These are phyloP conservation scores for Cabera pusaria DNA, from an alignment of 2,888 invertebrate species.

Conservation along the genomic window DNA sequence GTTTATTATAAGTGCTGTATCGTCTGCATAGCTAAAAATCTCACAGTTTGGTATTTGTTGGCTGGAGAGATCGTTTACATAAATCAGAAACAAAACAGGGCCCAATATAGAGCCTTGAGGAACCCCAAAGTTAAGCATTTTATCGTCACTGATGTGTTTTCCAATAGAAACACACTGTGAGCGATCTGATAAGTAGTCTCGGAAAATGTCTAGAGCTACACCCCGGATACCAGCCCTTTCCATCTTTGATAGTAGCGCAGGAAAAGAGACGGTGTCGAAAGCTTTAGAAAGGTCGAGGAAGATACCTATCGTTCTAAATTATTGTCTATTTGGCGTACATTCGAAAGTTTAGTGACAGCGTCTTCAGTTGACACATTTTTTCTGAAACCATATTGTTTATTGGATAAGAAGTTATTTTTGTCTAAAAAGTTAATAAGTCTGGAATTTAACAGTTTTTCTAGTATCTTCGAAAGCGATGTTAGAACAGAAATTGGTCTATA, in stretches of 20 bases:
- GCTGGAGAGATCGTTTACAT: not conserved
- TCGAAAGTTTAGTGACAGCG: not conserved
- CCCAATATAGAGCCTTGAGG: not conserved
- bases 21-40: not conserved
- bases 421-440: conserved; percentile 1
- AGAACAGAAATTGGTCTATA: no score
- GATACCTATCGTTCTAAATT: not conserved
- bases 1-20: no score
- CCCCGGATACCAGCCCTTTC: conserved; percentile 1
- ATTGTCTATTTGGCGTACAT: no score
- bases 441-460: conserved; percentile 4
- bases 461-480: not conserved
- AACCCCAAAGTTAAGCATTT: not conserved
- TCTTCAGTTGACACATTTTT: conserved; percentile 1
- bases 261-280: not conserved
- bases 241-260: not conserved
- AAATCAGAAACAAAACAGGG: not conserved
- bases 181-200: not conserved
- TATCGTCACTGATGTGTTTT: no score
- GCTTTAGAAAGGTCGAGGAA: conserved; percentile 4
- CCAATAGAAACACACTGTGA: no score
- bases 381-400: conserved; percentile 3
- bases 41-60: not conserved
- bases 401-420: not conserved
- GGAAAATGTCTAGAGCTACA: not conserved